Percentiles rank a stretch among this genome's conserved stretches.
phyloP scores from a whole-genome alignment of 2,888 invertebrate species.

The Homarus gammarus region DNA sequence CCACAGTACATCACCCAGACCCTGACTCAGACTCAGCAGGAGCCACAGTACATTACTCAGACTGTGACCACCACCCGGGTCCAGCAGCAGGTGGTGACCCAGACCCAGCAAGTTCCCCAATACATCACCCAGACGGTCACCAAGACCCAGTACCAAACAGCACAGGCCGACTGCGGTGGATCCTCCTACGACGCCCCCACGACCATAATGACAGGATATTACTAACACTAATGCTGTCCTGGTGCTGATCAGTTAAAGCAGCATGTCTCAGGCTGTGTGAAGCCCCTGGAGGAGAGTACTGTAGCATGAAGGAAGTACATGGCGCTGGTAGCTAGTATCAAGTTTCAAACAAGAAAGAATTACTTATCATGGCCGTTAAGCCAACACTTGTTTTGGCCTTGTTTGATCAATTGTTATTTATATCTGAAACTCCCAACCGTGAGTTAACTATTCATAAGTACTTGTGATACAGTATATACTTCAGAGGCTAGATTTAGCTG shows the following conservation, averaged over 20 bases:
- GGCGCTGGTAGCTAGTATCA: too few species aligned
- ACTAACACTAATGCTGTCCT: conserved; percentile 11
- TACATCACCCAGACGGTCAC: conserved; percentile 44
- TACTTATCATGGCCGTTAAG: background rate
- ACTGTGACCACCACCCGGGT: conserved; percentile 28
- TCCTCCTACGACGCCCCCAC: background rate
- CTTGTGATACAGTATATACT: too few species aligned
- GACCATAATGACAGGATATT: conserved; percentile 61
- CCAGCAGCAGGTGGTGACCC: background rate
- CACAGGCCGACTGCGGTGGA: conserved; percentile 42
- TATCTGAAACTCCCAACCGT: too few species aligned
- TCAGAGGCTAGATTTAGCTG: too few species aligned
- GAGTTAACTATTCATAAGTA: too few species aligned
- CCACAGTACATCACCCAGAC: conserved; percentile 55
- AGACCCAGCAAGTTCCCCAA: conserved; percentile 31
- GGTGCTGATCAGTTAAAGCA: too few species aligned
- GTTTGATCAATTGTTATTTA: background rate
- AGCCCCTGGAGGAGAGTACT: background rate
- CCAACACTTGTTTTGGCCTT: background rate
- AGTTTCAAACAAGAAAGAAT: too few species aligned
- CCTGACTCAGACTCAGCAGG: conserved; percentile 50
- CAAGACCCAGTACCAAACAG: conserved; percentile 6
- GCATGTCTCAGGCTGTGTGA: too few species aligned
- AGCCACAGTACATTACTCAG: conserved; percentile 56
- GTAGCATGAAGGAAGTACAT: background rate